Conservation (phyloP, 2,113 vertebrate species). For the Calyptomena viridis region DNA sequence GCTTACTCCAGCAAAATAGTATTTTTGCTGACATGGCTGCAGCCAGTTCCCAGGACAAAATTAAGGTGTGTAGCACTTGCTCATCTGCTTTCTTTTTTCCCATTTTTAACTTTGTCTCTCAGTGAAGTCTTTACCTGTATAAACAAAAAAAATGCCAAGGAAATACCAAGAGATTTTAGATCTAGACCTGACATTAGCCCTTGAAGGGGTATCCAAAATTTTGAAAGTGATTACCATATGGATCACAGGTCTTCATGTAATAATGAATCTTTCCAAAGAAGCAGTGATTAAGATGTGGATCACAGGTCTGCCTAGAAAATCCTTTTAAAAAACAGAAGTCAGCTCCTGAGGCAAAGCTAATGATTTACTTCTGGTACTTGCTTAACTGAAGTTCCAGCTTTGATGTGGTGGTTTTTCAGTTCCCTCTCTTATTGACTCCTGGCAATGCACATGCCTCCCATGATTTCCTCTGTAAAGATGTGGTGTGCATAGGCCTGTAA, state of each 20-base stretch:
- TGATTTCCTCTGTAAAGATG: background rate
- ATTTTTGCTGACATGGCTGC: background rate
- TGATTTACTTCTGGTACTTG: background rate
- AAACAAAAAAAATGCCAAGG: background rate
- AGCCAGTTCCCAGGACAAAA: background rate
- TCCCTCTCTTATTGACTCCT: background rate
- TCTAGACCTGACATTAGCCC: background rate
- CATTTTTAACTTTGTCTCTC: background rate
- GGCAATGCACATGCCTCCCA: background rate
- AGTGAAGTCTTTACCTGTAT: background rate
- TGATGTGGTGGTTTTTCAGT: background rate
- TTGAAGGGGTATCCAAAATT: background rate
- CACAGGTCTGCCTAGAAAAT: background rate
- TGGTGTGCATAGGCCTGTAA: background rate
- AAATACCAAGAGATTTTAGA: background rate
- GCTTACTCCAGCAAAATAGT: background rate
- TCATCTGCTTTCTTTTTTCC: background rate
- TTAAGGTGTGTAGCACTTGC: background rate
- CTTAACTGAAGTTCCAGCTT: background rate
- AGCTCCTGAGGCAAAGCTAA: background rate
- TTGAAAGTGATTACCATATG: background rate
- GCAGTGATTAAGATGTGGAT: background rate
- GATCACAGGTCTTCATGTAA: background rate
- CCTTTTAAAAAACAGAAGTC: background rate
- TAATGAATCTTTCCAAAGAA: background rate